Conservation (phyloP, 2,888 invertebrate genomes). For the Perdita meconis region DNA sequence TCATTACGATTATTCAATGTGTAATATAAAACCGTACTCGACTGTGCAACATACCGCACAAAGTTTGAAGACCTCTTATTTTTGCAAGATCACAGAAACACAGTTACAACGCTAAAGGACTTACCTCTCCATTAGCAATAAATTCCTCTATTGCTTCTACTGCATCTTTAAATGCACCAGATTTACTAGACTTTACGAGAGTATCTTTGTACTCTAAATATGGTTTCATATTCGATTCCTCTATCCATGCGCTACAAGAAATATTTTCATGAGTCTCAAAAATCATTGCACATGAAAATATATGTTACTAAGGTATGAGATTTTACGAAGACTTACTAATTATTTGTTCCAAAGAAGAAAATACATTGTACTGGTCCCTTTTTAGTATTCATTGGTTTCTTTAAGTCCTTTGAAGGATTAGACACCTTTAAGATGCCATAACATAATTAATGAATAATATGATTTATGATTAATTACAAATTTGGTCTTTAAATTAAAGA, state of each 20-base stretch:
- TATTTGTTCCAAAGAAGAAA: conserved; percentile 97
- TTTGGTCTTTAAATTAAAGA: background rate
- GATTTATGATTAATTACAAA: conserved; percentile 5
- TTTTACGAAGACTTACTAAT: conserved; percentile 91
- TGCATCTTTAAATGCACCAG: conserved; percentile 91
- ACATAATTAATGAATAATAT: conserved; percentile 51
- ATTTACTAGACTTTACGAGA: conserved; percentile 90
- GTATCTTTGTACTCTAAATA: conserved; percentile 93
- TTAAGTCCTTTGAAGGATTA: conserved; percentile 90
- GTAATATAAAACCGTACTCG: too few relatives aligned
- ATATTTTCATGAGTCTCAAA: conserved; percentile 30
- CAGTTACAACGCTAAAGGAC: too few relatives aligned
- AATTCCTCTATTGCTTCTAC: conserved; percentile 92
- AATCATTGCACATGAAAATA: conserved; percentile 10
- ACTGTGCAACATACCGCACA: too few relatives aligned
- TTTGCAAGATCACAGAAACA: too few relatives aligned
- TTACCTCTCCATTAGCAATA: conserved; percentile 89
- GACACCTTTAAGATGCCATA: conserved; percentile 88
- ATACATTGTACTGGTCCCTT: conserved; percentile 92
- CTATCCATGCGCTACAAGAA: conserved; percentile 93
- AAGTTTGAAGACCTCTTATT: too few relatives aligned
- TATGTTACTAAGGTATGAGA: conserved; percentile 30
- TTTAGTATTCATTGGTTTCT: conserved; percentile 90
- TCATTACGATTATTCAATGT: too few relatives aligned
- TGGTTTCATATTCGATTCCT: conserved; percentile 92